Evolutionary conservation across 1,140 invertebrate genomes (phyloP), one percentile per base, ranked within the genome.

Genomic region (Tyrophagus putrescentiae): DNA sequence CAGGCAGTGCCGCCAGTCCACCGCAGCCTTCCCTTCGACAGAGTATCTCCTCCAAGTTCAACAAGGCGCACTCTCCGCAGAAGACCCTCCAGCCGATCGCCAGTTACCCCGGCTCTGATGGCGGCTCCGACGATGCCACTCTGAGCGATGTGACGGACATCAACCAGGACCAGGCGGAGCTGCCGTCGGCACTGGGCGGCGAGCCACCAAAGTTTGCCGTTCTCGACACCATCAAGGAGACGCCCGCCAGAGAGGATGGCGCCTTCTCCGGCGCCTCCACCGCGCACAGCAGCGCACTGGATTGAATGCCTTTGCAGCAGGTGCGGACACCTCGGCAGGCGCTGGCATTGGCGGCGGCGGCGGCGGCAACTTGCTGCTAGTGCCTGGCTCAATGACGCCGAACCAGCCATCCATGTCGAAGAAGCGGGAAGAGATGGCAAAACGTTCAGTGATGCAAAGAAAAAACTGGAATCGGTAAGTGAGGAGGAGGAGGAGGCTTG

Each of bases 381-480:
- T n/a, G 18, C 41, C 41, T 21, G 25, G 41, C 18, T 5, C 41
- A 42, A 42, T 42, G 25, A 57, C 41, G 13, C 50, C 36, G 41
- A 9, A 44, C 7, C 45, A 57, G 23, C 58, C 59, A 29, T 60
- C 59, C 9, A 28, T 63, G 9, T 60, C 78, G 4, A 82, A 81
- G 60, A 84, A 84, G 66, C 76, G 87, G 42, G 84, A 89, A 71
- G 85, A 91, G 70, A 72, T 92, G 45, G 79, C 84, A 80, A 85
- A 68, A 78, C 66, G 5, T 41, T 69, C 3, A 81, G 85, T 68
- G 87, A 91, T 73, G 89, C 87, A 0, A 80, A 84, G 69, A 79
- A 82, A 66, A 87, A 89, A 73, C 73, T 93, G 48, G 85, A 91
- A 76, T 90, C 81, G 72, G 88, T 91, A 72, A 80, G 81, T 80